Percentiles rank a stretch among this genome's conserved stretches.
Evolutionary conservation across 2,113 vertebrate species (phyloP).

Genomic region (Notothenia coriiceps): DNA sequence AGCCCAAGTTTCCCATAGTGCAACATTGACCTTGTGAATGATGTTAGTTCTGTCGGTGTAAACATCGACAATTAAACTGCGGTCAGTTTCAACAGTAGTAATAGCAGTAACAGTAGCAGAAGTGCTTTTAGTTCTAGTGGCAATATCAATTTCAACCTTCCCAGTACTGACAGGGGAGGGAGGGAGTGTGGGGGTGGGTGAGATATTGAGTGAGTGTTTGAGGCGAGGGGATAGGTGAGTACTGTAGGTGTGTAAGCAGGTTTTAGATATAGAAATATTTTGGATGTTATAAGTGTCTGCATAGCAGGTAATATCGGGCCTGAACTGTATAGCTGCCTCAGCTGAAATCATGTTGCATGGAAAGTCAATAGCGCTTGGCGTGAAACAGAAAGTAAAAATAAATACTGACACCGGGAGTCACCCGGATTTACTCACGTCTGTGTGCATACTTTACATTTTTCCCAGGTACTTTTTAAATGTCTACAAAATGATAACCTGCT

Average conservation of each 20-base stretch:
- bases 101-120: background rate
- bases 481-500: background rate
- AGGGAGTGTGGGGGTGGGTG: conserved; percentile 26
- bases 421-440: background rate
- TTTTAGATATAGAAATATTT: conserved; percentile 52
- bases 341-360: conserved; percentile 41
- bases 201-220: conserved; percentile 25
- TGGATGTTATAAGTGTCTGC: conserved; percentile 50
- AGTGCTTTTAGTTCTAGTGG: background rate
- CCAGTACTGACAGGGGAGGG: conserved; percentile 4
- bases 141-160: conserved; percentile 19
- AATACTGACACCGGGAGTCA: conserved; percentile 5
- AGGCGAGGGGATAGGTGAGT: conserved; percentile 47
- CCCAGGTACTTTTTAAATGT: background rate
- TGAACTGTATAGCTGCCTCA: conserved; percentile 31
- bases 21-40: background rate
- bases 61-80: background rate
- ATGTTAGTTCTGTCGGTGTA: background rate
- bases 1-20: background rate
- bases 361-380: conserved; percentile 1
- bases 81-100: background rate
- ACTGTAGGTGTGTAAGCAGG: conserved; percentile 46
- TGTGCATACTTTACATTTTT: background rate
- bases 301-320: conserved; percentile 41
- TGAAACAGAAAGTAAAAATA: background rate